phyloP scores from a whole-genome alignment of 1,140 invertebrate genomes.

The Cecropterus lyciades region DNA sequence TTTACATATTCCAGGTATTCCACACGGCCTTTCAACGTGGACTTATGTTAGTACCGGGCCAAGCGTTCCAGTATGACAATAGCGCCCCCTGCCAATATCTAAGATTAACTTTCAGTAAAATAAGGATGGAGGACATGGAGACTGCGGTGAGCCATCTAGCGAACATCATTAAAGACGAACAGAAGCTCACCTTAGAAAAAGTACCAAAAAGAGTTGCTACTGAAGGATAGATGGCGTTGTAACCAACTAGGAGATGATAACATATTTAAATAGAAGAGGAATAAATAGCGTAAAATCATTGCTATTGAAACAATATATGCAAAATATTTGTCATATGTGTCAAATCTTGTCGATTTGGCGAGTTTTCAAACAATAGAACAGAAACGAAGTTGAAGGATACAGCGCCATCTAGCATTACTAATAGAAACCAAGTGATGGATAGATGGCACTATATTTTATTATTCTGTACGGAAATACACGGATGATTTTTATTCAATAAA shows the following conservation, averaged over 20 bases:
- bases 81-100: slow-evolving; percentile 86
- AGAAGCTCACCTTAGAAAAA: slow-evolving; percentile 43
- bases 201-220: slow-evolving; percentile 50
- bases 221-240: slow-evolving; percentile 55
- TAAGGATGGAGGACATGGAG: slow-evolving; percentile 87
- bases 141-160: slow-evolving; percentile 73
- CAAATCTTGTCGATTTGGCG: too few relatives aligned
- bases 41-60: slow-evolving; percentile 89
- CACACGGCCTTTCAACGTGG: slow-evolving; percentile 78
- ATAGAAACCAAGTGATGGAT: too few relatives aligned
- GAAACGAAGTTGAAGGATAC: too few relatives aligned
- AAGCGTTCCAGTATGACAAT: slow-evolving; percentile 87
- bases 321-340: too few relatives aligned
- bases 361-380: too few relatives aligned
- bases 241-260: neutral
- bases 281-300: too few relatives aligned
- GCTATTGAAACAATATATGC: too few relatives aligned
- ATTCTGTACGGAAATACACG: too few relatives aligned
- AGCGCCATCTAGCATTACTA: too few relatives aligned
- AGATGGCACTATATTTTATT: too few relatives aligned
- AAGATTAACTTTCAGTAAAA: slow-evolving; percentile 88
- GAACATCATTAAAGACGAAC: slow-evolving; percentile 77
- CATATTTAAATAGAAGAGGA: neutral
- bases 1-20: slow-evolving; percentile 55
- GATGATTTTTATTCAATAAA: too few relatives aligned